Evolutionary conservation across 2,797 vertebrate species (phyloP).

Genomic region (Coracias cyanogaster): DNA sequence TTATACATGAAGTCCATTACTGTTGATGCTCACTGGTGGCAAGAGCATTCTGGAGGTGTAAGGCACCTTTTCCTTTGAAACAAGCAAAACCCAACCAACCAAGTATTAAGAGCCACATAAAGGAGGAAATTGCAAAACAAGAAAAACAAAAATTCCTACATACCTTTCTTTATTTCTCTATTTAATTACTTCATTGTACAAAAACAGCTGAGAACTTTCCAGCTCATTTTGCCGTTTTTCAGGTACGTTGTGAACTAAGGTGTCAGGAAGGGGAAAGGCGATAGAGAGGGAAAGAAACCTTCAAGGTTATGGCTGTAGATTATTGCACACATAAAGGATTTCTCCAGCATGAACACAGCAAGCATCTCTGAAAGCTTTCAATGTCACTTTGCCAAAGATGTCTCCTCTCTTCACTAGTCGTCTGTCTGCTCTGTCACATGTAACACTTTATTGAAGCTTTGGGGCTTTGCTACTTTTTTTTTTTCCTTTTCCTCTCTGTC

Average conservation of each 20-base stretch:
- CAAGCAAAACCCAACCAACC: neutral
- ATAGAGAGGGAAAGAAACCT: constrained; percentile 7
- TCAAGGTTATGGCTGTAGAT: constrained; percentile 11
- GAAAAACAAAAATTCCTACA: neutral
- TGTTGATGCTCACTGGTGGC: neutral
- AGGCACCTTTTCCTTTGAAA: neutral
- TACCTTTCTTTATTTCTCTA: neutral
- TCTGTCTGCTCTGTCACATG: constrained; percentile 31
- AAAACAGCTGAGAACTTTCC: neutral
- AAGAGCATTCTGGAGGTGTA: constrained; percentile 51
- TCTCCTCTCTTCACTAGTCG: neutral
- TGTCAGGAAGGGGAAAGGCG: neutral
- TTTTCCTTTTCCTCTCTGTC: neutral
- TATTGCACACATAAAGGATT: constrained; percentile 6
- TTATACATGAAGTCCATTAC: constrained; percentile 77
- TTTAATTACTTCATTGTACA: neutral
- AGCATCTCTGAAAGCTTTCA: constrained; percentile 44
- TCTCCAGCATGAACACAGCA: neutral
- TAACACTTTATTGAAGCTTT: constrained; percentile 58
- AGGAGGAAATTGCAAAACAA: neutral
- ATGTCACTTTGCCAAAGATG: constrained; percentile 39
- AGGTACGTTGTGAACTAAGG: neutral
- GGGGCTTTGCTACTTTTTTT: neutral
- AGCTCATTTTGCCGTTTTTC: constrained; percentile 1
- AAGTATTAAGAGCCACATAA: neutral